A percentile compares a stretch with the other conserved stretches of the same genome.
Conservation (phyloP, 2,888 invertebrate species). For the Gymnocheta viridis region DNA sequence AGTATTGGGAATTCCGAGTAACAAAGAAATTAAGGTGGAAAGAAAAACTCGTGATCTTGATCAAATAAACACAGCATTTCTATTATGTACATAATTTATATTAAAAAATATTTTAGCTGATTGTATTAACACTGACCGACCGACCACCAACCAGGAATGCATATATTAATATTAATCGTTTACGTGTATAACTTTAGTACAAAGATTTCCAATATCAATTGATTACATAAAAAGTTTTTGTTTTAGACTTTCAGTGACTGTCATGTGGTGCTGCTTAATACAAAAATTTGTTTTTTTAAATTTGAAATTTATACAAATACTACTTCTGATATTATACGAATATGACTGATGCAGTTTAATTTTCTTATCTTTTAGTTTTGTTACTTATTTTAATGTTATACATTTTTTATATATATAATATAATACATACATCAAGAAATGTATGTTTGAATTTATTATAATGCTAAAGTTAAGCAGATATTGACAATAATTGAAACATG, state of each 20-base stretch:
- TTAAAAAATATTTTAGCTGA: neutral
- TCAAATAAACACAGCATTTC: neutral
- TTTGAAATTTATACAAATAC: no score
- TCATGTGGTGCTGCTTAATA: no score
- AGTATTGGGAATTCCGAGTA: conserved; percentile 17
- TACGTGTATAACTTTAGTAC: no score
- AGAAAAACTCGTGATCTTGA: conserved; percentile 15
- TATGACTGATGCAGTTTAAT: no score
- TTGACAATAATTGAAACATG: conserved; percentile 6
- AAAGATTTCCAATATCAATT: neutral
- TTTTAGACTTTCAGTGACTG: neutral
- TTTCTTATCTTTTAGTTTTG: no score
- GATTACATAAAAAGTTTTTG: neutral
- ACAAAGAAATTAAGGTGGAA: neutral
- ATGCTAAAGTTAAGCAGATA: neutral
- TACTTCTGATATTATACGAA: no score
- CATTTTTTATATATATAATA: no score
- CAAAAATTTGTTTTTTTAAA: no score
- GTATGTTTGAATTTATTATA: neutral
- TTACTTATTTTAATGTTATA: neutral
- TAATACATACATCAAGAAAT: no score
- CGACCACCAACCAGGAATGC: conserved; percentile 45
- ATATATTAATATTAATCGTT: conserved; percentile 14
- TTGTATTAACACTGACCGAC: conserved; percentile 11
- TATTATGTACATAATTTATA: neutral